phyloP scores from a whole-genome alignment of 37 sponge, comb jelly and placozoan species.

The Chondrilla cf. caribensis region DNA sequence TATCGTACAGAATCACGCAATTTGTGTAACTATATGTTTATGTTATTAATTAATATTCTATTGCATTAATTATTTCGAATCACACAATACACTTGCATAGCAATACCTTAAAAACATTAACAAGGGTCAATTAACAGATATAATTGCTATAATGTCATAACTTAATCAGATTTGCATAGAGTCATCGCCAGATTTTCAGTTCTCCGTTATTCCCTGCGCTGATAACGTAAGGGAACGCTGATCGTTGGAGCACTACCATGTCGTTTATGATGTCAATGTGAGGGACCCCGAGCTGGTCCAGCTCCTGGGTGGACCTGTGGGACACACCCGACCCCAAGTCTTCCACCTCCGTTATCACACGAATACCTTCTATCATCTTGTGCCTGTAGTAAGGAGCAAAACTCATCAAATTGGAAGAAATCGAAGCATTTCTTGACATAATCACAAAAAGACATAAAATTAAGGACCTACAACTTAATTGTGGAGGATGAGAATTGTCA shows the following conservation, averaged over 20 bases:
- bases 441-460: no score
- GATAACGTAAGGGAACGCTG: constrained; percentile 47
- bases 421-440: no score
- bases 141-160: not conserved
- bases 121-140: not conserved
- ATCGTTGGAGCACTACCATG: constrained; percentile 47
- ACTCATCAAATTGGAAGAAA: no score
- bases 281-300: not conserved
- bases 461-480: no score
- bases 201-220: constrained; percentile 76
- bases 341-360: constrained; percentile 51
- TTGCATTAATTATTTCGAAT: no score
- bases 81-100: no score
- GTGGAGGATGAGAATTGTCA: no score
- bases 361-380: constrained; percentile 66
- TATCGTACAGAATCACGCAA: no score
- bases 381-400: constrained; percentile 42
- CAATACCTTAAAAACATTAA: not conserved
- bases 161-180: no score
- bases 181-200: constrained; percentile 78
- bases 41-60: no score
- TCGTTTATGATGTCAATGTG: constrained; percentile 85
- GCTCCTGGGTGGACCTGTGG: not conserved
- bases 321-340: not conserved
- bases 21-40: no score